Conservation (phyloP, 2,888 invertebrate genomes). For the Ormyrus thymus region DNA sequence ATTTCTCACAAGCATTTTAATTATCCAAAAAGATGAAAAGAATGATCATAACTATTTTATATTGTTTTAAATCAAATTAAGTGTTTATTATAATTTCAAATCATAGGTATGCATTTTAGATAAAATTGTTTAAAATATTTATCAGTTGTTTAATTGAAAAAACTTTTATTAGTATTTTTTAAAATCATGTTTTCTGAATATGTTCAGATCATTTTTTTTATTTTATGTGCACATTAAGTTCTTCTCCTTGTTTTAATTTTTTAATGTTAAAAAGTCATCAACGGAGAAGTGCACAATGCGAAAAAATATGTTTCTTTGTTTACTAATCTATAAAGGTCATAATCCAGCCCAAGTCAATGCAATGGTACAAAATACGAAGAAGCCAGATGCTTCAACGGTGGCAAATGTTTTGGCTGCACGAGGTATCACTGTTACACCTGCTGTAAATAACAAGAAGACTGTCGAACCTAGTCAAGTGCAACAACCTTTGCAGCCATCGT, state of each 20-base stretch:
- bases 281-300: constrained; percentile 60
- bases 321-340: constrained; percentile 70
- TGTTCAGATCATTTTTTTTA: constrained; percentile 15
- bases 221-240: constrained; percentile 54
- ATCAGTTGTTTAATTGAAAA: neutral
- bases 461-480: constrained; percentile 57
- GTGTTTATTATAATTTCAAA: too few species aligned
- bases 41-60: too few species aligned
- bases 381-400: constrained; percentile 84
- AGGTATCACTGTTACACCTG: constrained; percentile 86
- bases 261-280: constrained; percentile 30
- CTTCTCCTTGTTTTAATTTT: constrained; percentile 51
- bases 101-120: too few species aligned
- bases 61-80: too few species aligned
- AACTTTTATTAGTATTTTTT: too few species aligned
- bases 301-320: constrained; percentile 60
- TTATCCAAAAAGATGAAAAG: too few species aligned
- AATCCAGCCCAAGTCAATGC: constrained; percentile 70
- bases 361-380: constrained; percentile 73
- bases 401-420: constrained; percentile 86
- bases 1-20: too few species aligned
- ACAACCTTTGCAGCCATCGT: constrained; percentile 57
- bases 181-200: constrained; percentile 10
- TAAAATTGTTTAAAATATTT: neutral
- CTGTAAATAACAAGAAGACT: constrained; percentile 75